Base-by-base conservation (phyloP, 1,140 invertebrate species). In the Ylistrum balloti region DNA sequence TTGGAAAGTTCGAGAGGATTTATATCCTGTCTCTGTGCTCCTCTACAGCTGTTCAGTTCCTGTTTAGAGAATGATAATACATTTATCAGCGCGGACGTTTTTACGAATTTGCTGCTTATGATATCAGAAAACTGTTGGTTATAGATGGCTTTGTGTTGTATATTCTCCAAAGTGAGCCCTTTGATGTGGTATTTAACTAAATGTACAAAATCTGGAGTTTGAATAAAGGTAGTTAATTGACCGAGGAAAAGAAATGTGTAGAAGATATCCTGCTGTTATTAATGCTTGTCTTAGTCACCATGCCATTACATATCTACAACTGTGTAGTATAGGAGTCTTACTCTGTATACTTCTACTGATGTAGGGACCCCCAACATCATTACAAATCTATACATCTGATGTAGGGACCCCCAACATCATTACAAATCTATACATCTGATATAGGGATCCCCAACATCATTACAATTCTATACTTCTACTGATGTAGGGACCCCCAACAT, bases 141-240 rank as follows among this genome's bases (percentile, higher is more conserved):
- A 74, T 74, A n/a, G 56, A 28, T 74, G 56, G 5, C 13, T 74
- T 22, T 74, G 22, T 74, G n/a, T n/a, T n/a, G n/a, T n/a, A 17
- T 28, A 22, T 56, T 74, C 9, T 74, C n/a, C 5, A n/a, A 22
- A 74, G 56, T 11, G 22, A 74, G 56, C 56, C 13, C 56, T 74
- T 74, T 74, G 56, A 74, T 74, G 56, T 74, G 28, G 56, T 28
- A 74, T 74, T 74, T 28, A n/a, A 17, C 56, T 74, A 74, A 74
- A 74, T 74, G 22, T 74, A 74, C n/a, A 28, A 74, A 74, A 74
- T 74, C 56, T 74, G 56, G 56, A 5, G 56, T 74, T 17, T 28
- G 56, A 74, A 74, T 74, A 74, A 74, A 74, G 17, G 22, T 28
- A 74, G 9, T 74, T 74, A 74, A 74, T 74, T 22, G 56, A 74